These are phyloP conservation scores for Amphiprion percula DNA, from an alignment of 2,113 vertebrate species.

Conservation along the genomic window DNA sequence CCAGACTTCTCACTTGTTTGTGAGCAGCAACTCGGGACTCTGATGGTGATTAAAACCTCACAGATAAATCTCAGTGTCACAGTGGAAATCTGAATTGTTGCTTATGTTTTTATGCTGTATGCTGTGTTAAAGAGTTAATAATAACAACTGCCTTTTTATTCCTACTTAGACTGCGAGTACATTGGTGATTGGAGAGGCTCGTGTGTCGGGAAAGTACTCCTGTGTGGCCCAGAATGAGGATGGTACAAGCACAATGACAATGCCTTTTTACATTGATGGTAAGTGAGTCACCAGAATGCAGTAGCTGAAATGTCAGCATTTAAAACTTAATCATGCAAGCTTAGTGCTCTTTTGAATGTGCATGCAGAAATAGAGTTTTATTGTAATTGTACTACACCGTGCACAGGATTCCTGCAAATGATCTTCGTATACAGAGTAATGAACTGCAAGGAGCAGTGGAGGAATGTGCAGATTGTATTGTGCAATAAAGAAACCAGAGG, in stretches of 20 bases:
- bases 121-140: constrained; percentile 15
- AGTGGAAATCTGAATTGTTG: not conserved
- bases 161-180: constrained; percentile 85
- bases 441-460: constrained; percentile 56
- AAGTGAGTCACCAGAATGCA: constrained; percentile 58
- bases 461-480: constrained; percentile 76
- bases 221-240: constrained; percentile 85
- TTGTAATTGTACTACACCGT: constrained; percentile 21
- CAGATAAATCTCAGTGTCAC: constrained; percentile 13
- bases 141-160: constrained; percentile 11
- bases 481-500: constrained; percentile 74
- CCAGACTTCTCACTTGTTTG: constrained; percentile 37
- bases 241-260: constrained; percentile 69
- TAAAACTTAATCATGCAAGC: not conserved
- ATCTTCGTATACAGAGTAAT: constrained; percentile 56
- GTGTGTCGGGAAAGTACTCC: constrained; percentile 83
- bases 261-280: constrained; percentile 89
- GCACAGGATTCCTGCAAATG: constrained; percentile 34
- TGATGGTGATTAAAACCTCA: constrained; percentile 16
- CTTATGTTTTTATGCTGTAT: not conserved
- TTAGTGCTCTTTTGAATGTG: constrained; percentile 2
- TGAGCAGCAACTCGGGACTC: constrained; percentile 22
- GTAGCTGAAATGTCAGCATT: constrained; percentile 3
- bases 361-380: constrained; percentile 33
- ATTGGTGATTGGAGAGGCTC: constrained; percentile 78